Evolutionary conservation across 1,140 invertebrate species (phyloP).

Genomic region (Bombus confusus): DNA sequence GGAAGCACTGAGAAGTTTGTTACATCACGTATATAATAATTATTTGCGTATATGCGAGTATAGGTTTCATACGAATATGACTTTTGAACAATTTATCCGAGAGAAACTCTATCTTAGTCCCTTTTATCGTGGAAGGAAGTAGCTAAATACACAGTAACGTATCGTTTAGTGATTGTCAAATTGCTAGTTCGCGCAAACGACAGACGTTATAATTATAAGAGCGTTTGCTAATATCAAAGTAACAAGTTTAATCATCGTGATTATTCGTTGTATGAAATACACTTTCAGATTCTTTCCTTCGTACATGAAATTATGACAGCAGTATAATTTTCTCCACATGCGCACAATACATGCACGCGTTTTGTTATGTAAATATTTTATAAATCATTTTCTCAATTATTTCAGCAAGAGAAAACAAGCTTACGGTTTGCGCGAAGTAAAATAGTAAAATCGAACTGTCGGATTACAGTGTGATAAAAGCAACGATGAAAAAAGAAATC

Average conservation of each 20-base stretch:
- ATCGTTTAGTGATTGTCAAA: background rate
- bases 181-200: background rate
- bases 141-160: background rate
- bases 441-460: background rate
- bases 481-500: background rate
- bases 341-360: background rate
- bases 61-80: background rate
- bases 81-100: background rate
- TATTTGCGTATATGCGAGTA: background rate
- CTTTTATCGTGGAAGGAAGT: background rate
- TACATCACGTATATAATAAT: background rate
- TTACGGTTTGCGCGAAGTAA: background rate
- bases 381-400: background rate
- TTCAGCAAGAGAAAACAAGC: background rate
- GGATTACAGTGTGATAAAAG: background rate
- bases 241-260: background rate
- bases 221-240: background rate
- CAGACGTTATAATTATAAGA: background rate
- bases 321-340: background rate
- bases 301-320: background rate
- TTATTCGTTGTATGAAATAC: background rate
- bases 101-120: background rate
- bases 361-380: background rate
- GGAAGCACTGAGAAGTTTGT: background rate
- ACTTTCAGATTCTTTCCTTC: background rate